Evolutionary conservation across 2,797 vertebrate species (phyloP).

Genomic region (Champsocephalus esox): DNA sequence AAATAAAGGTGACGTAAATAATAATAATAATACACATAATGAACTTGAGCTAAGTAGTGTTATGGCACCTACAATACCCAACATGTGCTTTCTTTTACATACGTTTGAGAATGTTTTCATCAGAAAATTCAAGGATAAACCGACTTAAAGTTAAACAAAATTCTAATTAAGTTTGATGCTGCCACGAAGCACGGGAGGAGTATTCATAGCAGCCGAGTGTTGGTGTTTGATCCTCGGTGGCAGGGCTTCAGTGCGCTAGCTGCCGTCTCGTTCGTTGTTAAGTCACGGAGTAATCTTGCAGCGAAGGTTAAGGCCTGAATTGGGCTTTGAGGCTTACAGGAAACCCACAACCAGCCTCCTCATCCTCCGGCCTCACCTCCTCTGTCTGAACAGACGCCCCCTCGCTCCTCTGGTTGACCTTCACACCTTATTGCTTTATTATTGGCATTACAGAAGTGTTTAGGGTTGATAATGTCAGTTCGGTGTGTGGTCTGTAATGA

Average conservation of each 20-base stretch:
- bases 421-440: neutral
- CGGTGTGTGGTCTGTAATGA: neutral
- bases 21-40: no score
- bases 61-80: no score
- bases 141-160: neutral
- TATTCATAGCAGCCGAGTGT: slow-evolving; percentile 8
- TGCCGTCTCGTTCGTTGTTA: slow-evolving; percentile 42
- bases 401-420: neutral
- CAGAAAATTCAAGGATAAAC: neutral
- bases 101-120: neutral
- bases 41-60: no score
- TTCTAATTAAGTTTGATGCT: neutral
- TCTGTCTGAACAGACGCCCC: slow-evolving; percentile 35
- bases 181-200: neutral
- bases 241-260: slow-evolving; percentile 30
- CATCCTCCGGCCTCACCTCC: slow-evolving; percentile 51
- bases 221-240: slow-evolving; percentile 46
- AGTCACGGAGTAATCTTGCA: slow-evolving; percentile 49
- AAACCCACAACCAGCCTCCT: slow-evolving; percentile 63
- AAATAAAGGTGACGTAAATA: no score
- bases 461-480: neutral
- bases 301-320: slow-evolving; percentile 66
- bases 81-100: neutral
- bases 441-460: neutral
- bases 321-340: slow-evolving; percentile 69